Base-by-base conservation (phyloP, 2,113 vertebrate genomes). In the Melanotaenia duboulayi region DNA sequence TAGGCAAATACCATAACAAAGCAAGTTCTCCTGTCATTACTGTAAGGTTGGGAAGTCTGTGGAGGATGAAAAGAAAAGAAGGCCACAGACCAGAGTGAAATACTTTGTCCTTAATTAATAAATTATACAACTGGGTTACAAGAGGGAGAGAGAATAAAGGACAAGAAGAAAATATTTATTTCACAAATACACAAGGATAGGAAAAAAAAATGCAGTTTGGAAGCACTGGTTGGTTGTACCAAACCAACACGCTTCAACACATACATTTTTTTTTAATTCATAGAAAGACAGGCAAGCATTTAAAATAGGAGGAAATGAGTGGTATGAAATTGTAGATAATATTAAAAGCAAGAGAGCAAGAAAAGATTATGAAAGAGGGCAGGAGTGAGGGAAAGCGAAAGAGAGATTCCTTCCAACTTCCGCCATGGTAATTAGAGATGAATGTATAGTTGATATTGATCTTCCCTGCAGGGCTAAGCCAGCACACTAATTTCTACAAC, bases 371-470 rank as follows among this genome's bases (percentile, higher is more conserved):
- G 8, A 35, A 9, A 35, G 32, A 5, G 32, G 7, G 17, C 14
- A 46, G 44, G 32, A 9, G 5, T 5, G 32, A 35, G 7, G 32
- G 7, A 55, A 74, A 25, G 25, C 59, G 35, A 71, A 72, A 63
- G 63, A 75, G 46, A 81, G 58, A 71, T 74, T 61, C 55, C 49
- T 42, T 71, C 32, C 51, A 71, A 75, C 74, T 28, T 83, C 69
- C 20, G 20, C 70, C 76, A 64, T 83, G 86, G 75, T 91, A 90
- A 91, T 92, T 85, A 89, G 74, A 85, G 78, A 87, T 87, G 79
- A 90, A 89, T 86, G 88, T 78, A 83, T 80, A 74, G 80, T 85
- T 84, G 88, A 91, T 91, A 91, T 90, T 85, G 87, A 87, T 89
- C 81, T 84, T 85, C 78, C 74, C 81, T 79, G 78, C 84, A 81